phyloP scores from a whole-genome alignment of 2,888 invertebrate genomes.

The Nesidiocoris tenuis region DNA sequence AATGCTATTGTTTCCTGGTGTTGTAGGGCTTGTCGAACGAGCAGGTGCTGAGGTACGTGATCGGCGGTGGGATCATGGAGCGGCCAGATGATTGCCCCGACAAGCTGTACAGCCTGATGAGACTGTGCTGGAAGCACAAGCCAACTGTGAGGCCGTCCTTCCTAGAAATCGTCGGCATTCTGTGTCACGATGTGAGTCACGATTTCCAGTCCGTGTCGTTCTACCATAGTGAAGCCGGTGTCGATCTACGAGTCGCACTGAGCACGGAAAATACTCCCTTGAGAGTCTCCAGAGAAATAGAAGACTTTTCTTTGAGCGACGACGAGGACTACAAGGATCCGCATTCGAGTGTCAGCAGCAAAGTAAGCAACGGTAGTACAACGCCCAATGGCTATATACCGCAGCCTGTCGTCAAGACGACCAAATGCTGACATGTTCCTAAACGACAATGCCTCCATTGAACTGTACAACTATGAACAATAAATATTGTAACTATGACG shows the following conservation, averaged over 20 bases:
- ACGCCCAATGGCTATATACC: slow-evolving; percentile 51
- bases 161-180: slow-evolving; percentile 72
- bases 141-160: slow-evolving; percentile 80
- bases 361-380: slow-evolving; percentile 52
- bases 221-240: slow-evolving; percentile 62
- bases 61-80: slow-evolving; percentile 90
- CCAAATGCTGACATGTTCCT: slow-evolving; percentile 50
- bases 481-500: not conserved
- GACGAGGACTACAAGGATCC: slow-evolving; percentile 50
- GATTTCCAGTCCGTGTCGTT: slow-evolving; percentile 64
- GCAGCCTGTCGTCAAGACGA: slow-evolving; percentile 50
- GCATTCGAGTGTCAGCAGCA: slow-evolving; percentile 48
- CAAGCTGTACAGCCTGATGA: slow-evolving; percentile 86
- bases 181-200: slow-evolving; percentile 65
- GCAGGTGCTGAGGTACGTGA: slow-evolving; percentile 86
- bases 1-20: too few species aligned
- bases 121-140: slow-evolving; percentile 86
- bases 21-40: slow-evolving; percentile 82
- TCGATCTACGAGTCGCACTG: slow-evolving; percentile 54
- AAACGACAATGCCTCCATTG: not conserved
- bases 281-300: slow-evolving; percentile 51
- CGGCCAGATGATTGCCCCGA: slow-evolving; percentile 94
- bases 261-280: slow-evolving; percentile 52
- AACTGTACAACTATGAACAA: not conserved
- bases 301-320: slow-evolving; percentile 52